A percentile compares a stretch with the other conserved stretches of the same genome.
Conservation (phyloP, 2,888 invertebrate species). For the Esperia sulphurella region DNA sequence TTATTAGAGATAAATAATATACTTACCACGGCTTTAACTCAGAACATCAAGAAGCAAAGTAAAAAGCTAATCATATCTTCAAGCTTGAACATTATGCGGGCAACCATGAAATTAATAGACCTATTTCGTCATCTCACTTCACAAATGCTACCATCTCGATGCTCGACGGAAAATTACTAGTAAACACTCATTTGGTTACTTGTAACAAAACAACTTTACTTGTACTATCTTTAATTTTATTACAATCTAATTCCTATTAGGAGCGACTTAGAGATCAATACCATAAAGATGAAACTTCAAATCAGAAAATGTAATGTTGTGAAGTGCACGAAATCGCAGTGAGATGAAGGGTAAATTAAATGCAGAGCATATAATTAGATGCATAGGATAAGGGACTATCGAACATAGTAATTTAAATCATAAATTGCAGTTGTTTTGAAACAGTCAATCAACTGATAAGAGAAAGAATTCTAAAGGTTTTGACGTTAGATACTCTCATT, state of each 20-base stretch:
- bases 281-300: not conserved
- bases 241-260: not conserved
- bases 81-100: slow-evolving; percentile 43
- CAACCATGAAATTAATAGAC: slow-evolving; percentile 58
- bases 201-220: not conserved
- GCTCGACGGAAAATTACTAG: slow-evolving; percentile 45
- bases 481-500: too few species aligned
- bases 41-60: not conserved
- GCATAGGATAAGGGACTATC: slow-evolving; percentile 18
- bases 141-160: slow-evolving; percentile 46
- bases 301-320: slow-evolving; percentile 7
- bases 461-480: too few species aligned
- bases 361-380: slow-evolving; percentile 32
- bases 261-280: slow-evolving; percentile 8
- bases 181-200: slow-evolving; percentile 27
- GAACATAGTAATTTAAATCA: slow-evolving; percentile 12
- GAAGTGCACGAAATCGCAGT: slow-evolving; percentile 17
- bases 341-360: slow-evolving; percentile 32
- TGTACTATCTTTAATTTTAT: slow-evolving; percentile 2
- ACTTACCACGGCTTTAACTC: not conserved
- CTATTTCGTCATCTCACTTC: slow-evolving; percentile 52
- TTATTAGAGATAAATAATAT: not conserved
- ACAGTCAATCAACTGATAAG: not conserved
- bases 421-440: slow-evolving; percentile 12
- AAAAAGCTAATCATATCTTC: slow-evolving; percentile 9